Conservation (phyloP, 2,797 vertebrate species). For the Etheostoma nigrum region DNA sequence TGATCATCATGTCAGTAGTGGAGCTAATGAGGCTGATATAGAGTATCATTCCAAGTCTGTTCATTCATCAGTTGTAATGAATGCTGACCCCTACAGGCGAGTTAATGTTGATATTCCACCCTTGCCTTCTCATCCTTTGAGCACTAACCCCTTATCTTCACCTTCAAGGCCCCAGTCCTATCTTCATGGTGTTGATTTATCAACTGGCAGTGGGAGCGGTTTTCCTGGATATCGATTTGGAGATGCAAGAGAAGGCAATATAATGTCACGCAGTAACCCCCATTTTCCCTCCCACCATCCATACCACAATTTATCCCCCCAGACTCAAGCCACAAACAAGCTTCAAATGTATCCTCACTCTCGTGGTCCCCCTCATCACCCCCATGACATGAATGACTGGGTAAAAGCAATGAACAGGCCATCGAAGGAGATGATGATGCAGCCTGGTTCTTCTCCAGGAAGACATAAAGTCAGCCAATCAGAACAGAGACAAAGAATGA, state of each 20-base stretch:
- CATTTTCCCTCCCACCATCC: constrained; percentile 81
- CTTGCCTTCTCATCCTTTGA: constrained; percentile 70
- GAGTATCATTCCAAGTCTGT: constrained; percentile 77
- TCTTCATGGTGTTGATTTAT: constrained; percentile 81
- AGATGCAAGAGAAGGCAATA: constrained; percentile 77
- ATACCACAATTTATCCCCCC: constrained; percentile 77
- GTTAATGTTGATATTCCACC: constrained; percentile 69
- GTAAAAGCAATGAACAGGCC: constrained; percentile 80
- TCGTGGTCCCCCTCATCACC: constrained; percentile 76
- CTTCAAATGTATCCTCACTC: constrained; percentile 83
- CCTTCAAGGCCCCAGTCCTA: constrained; percentile 81
- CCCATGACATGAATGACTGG: constrained; percentile 83
- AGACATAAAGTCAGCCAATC: constrained; percentile 74
- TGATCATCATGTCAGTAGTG: constrained; percentile 64
- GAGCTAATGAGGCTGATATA: constrained; percentile 66
- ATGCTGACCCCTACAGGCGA: constrained; percentile 78
- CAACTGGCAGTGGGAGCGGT: constrained; percentile 61
- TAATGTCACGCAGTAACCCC: constrained; percentile 73
- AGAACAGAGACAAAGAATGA: constrained; percentile 79
- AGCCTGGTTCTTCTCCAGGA: constrained; percentile 76
- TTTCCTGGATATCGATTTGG: constrained; percentile 80
- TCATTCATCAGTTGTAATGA: constrained; percentile 73
- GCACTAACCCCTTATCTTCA: constrained; percentile 80
- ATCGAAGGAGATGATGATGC: constrained; percentile 81
- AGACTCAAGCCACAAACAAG: constrained; percentile 78